phyloP scores from a whole-genome alignment of 2,113 vertebrate genomes.

The cattle (Bos taurus) region ARS-UCD2.0 NC_037340.1:62010501-62011000 shows the following conservation, averaged over 20 bases:
- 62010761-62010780: neutral
- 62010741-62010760: neutral
- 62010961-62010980: neutral
- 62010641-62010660: neutral
- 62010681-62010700: neutral
- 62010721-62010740: neutral
- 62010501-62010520: neutral
- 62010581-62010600: neutral
- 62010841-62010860: rapidly evolving
- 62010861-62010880: neutral
- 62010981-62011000: neutral
- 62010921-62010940: neutral
- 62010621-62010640: neutral
- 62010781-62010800: too few relatives aligned
- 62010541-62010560: neutral
- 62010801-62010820: neutral
- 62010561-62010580: neutral
- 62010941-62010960: neutral
- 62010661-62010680: neutral
- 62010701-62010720: neutral
- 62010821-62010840: neutral
- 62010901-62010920: rapidly evolving
- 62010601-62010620: neutral
- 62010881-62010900: neutral
- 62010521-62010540: neutral